Evolutionary conservation across 2,888 invertebrate genomes (phyloP), one percentile per base, ranked within the genome.

Genomic region (Aradus depressus): DNA sequence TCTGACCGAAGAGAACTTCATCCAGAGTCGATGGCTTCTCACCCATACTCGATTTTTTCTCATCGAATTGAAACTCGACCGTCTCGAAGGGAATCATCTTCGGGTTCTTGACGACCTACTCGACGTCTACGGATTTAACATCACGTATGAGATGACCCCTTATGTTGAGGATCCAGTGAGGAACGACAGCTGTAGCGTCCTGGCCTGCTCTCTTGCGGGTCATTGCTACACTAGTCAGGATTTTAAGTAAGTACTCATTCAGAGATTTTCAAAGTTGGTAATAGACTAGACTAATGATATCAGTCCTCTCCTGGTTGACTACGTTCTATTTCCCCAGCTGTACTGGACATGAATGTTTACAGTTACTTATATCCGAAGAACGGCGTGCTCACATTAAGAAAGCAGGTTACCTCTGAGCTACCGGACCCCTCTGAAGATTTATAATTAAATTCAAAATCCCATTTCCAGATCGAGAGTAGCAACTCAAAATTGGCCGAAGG

Each of bases 51-150:
- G 83, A 47, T 88, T 81, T 59, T 70, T 91, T 56, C 85, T 88
- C 51, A 76, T 92, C 56, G 83, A 84, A 58, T 77, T 92, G 61
- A 71, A 75, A 37, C 73, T 90, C 61, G 73, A 79, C 60, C 72
- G 79, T 21, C 70, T 83, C 53, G 85, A 87, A 64, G 85, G 86
- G 6, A 83, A 85, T 25, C 89, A 92, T 69, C 72, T 91, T 51
- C 73, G 92, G 4, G 89, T 88, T 0, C 70, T 88, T 57, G 79
- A 84, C 64, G 79, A 82, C 50, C 74, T 91, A 25, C 72, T 91
- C 54, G 82, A 89, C 56, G 87, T 90, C 34, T 90, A 84, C 65
- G 92, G 92, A 12, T 91, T 93, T 71, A 92, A 93, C 70, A 80
- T 91, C 62, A 92, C 91, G 22, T 92, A 91, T 66, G 87, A 90